Evolutionary conservation across 2,797 vertebrate genomes (phyloP), one percentile per base, ranked within the genome.

Genomic region (Euthynnus affinis): DNA sequence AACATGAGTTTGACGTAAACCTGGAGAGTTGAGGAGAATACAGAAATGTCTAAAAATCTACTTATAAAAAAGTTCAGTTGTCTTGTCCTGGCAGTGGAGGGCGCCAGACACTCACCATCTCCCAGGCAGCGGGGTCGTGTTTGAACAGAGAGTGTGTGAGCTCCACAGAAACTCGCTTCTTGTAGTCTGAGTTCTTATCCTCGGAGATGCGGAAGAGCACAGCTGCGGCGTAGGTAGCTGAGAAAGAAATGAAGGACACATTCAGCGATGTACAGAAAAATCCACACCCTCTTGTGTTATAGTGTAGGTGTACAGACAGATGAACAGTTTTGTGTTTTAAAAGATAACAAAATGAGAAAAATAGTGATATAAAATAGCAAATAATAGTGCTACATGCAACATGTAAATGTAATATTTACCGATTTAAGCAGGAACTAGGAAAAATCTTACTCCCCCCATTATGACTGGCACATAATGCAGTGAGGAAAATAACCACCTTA

Each of bases 161-260:
- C 89, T 99, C 98, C 91, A 99, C 96, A 0, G 98, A 99, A 61
- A 99, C 96, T 0, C 98, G 95, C 78, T 99, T 99, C 78, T 96
- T 96, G 93, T 98, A 99, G 90, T 99, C 98, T 0, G 96, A 91
- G 67, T 94, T 97, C 93, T 99, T 99, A 83, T 99, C 98, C 94
- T 99, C 98, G 0, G 98, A 99, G 94, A 99, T 98, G 71, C 98
- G 96, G 97, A 98, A 99, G 12, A 99, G 95, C 77, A 99, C 98
- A 0, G 98, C 98, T 0, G 98, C 98, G 0, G 98, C 98, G 0
- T 99, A 99, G 15, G 98, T 99, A 70, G 98, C 98, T 99, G 92
- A 9, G 22, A 63, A 18, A 42, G 23, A 42, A 22, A 59, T 46
- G 10, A 63, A 80, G 44, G 48, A 46, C 42, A 78, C 10, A 7